These are phyloP conservation scores for Polymixis flavicincta DNA, from an alignment of 2,888 invertebrate genomes.

Conservation along the genomic window DNA sequence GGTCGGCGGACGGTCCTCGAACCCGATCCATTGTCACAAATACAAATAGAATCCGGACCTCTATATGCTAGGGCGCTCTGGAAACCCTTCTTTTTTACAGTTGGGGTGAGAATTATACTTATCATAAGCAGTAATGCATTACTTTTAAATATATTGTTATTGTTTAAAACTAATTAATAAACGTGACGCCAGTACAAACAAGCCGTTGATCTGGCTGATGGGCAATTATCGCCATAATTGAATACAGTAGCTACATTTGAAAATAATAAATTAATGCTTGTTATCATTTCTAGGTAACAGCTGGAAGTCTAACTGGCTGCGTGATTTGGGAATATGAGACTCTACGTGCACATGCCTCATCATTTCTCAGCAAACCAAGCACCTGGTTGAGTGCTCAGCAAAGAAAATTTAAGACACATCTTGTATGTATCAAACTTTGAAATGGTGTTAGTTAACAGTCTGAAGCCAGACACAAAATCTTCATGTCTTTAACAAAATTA, in stretches of 20 bases:
- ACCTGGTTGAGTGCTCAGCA: slow-evolving; percentile 89
- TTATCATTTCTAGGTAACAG: slow-evolving; percentile 89
- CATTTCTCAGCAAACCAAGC: slow-evolving; percentile 88
- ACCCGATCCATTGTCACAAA: slow-evolving; percentile 83
- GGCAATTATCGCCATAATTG: slow-evolving; percentile 2
- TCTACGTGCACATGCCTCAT: slow-evolving; percentile 89
- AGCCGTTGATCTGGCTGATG: not conserved
- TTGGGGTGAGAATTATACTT: slow-evolving; percentile 88
- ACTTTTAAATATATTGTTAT: slow-evolving; percentile 4
- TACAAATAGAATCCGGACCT: slow-evolving; percentile 84
- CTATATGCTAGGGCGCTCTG: slow-evolving; percentile 86
- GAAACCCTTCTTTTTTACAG: slow-evolving; percentile 92
- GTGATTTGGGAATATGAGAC: slow-evolving; percentile 97
- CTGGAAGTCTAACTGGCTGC: slow-evolving; percentile 93
- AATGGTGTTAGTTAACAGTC: not conserved
- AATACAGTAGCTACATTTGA: not conserved
- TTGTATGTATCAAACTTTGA: slow-evolving; percentile 70
- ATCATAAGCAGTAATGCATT: not conserved
- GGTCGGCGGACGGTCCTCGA: slow-evolving; percentile 73
- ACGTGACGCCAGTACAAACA: not conserved
- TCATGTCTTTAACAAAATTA: not conserved
- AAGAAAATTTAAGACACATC: slow-evolving; percentile 77
- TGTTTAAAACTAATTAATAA: not conserved
- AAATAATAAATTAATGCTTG: not conserved
- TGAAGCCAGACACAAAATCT: not conserved